A percentile compares a stretch with the other conserved stretches of the same genome.
These are phyloP conservation scores for Caenorhabditis uteleia DNA, from an alignment of 2,888 invertebrate genomes.

Conservation along the genomic window DNA sequence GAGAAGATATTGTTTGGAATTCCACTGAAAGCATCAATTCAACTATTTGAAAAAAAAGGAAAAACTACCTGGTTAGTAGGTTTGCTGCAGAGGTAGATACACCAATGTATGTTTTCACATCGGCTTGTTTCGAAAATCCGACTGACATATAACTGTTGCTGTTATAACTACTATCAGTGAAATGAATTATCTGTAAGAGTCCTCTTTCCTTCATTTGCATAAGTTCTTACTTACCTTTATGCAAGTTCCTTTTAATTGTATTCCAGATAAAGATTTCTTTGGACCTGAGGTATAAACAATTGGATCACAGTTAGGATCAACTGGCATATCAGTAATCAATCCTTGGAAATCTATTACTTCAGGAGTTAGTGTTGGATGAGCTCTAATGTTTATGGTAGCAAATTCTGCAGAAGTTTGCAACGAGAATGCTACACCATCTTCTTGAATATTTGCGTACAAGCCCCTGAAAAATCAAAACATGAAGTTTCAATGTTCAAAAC, in stretches of 20 bases:
- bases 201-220: neutral
- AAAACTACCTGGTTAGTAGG: constrained; percentile 6
- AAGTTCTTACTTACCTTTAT: constrained; percentile 4
- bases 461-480: constrained; percentile 11
- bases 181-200: constrained; percentile 19
- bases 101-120: constrained; percentile 11
- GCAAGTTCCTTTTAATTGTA: constrained; percentile 7
- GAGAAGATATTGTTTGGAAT: constrained; percentile 14
- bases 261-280: neutral
- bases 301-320: constrained; percentile 5
- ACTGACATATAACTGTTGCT: constrained; percentile 18
- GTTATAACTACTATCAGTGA: constrained; percentile 16
- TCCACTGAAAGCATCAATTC: too few species aligned
- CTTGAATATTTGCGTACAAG: constrained; percentile 16
- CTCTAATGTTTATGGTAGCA: constrained; percentile 12
- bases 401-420: constrained; percentile 7
- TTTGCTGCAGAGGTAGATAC: constrained; percentile 2
- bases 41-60: too few species aligned
- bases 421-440: constrained; percentile 4
- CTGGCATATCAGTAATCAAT: constrained; percentile 17
- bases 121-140: neutral
- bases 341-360: constrained; percentile 21
- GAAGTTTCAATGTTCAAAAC: neutral
- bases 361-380: constrained; percentile 8
- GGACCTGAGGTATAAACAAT: constrained; percentile 11